phyloP scores from a whole-genome alignment of 53 echinoderm and acorn worm species.

The Holothuria scabra region DNA sequence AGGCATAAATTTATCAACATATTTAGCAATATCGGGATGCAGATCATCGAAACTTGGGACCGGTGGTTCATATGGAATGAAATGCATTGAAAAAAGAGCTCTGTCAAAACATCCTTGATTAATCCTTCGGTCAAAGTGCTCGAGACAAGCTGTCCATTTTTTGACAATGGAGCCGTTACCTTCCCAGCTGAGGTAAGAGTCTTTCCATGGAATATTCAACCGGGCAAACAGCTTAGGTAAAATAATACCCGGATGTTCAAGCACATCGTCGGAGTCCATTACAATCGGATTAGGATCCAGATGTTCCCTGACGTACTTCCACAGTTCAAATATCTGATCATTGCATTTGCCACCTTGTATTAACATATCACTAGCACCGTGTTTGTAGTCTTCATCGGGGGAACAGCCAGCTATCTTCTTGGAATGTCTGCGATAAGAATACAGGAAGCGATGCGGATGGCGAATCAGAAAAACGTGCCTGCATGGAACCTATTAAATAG shows the following conservation, averaged over 20 bases:
- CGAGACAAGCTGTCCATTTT: not conserved
- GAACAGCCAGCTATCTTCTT: too few relatives aligned
- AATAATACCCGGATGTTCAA: not conserved
- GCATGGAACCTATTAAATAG: not conserved
- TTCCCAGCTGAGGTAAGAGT: slow-evolving; percentile 14
- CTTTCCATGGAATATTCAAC: slow-evolving; percentile 21
- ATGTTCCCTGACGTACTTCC: slow-evolving; percentile 9
- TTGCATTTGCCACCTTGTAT: too few relatives aligned
- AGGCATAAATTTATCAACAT: not conserved
- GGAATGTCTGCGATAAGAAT: not conserved
- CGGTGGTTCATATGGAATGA: not conserved
- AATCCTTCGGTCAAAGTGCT: not conserved
- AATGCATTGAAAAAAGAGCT: not conserved
- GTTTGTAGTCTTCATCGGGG: too few relatives aligned
- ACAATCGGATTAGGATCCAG: slow-evolving; percentile 14
- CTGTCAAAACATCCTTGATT: not conserved
- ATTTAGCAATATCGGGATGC: not conserved
- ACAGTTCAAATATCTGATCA: slow-evolving; percentile 8
- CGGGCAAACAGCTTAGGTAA: slow-evolving; percentile 21
- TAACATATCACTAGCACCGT: too few relatives aligned
- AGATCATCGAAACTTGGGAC: not conserved
- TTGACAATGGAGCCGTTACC: not conserved
- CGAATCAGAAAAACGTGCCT: slow-evolving; percentile 30
- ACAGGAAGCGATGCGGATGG: slow-evolving; percentile 1
- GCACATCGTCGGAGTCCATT: slow-evolving; percentile 5